Base-by-base conservation (phyloP, 2,888 invertebrate genomes). In the Perithous albicinctus region DNA sequence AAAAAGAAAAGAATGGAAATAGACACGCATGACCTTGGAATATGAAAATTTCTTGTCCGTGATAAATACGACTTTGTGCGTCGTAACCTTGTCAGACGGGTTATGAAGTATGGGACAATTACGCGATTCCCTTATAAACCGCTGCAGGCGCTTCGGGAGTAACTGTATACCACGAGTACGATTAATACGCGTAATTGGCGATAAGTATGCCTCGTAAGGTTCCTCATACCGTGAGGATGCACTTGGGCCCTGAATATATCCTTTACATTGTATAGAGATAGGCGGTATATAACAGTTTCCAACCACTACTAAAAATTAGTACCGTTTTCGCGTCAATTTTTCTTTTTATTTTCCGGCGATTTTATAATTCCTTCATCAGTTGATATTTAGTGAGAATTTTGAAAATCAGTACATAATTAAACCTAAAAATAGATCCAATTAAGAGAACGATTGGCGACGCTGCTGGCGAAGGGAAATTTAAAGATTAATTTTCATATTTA, bases 111-210 rank as follows among this genome's bases (percentile, higher is more conserved):
- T 72, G 75, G 67, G 81, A 80, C 78, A 76, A 83, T 83, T 81
- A 76, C 78, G 38, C 61, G 72, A 61, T 74, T 72, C 59, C 70
- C 43, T 54, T 72, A 80, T 51, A 23, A 51, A 51, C 51, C 23
- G 61, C 77, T 43, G 48, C 20, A 43, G 51, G 80, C 43, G 35
- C n/a, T 38, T 26, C 48, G 41, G 7, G 29, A 15, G 46, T 87
- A 88, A 88, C 87, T 86, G 88, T 86, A 76, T 66, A 77, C 63
- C 78, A 81, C 73, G 81, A 77, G 82, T 74, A 82, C 82, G 87
- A 88, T 88, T 85, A 84, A 87, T 84, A 84, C 78, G 70, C 77
- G 69, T 78, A 83, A 85, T 85, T 87, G 80, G 82, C 75, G 80
- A 80, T 79, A 79, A 83, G 77, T 83, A 83, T 74, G 64, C 69